A percentile compares a stretch with the other conserved stretches of the same genome.
Conservation (phyloP, 1,140 invertebrate genomes). For the Aphis gossypii region DNA sequence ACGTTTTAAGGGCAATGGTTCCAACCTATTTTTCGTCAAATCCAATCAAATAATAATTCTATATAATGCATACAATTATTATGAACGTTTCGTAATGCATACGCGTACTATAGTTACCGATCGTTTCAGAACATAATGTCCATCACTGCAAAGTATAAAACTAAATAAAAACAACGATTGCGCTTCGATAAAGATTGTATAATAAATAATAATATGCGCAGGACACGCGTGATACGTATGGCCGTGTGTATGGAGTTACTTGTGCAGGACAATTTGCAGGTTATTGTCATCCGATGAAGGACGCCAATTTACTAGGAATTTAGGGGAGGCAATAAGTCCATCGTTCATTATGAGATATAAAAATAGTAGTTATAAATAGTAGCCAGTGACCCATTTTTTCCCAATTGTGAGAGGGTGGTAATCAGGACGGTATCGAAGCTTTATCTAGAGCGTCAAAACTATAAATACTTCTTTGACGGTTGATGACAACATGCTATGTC, state of each 20-base stretch:
- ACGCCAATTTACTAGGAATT: not conserved
- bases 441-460: not conserved
- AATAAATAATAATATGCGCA: not conserved
- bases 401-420: not conserved
- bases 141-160: not conserved
- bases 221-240: not conserved
- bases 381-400: not conserved
- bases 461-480: too few species aligned
- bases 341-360: not conserved
- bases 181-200: not conserved
- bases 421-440: not conserved
- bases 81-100: not conserved
- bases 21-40: not conserved
- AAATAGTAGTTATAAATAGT: not conserved
- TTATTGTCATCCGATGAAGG: not conserved
- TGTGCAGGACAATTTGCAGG: not conserved
- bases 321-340: not conserved
- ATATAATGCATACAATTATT: not conserved
- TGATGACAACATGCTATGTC: not conserved
- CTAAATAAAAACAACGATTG: not conserved
- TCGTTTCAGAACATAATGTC: not conserved
- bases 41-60: not conserved
- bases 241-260: not conserved
- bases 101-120: not conserved
- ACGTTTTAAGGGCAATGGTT: not conserved